Percentiles rank a stretch among this genome's conserved stretches.
Conservation (phyloP, 2,888 invertebrate species). For the Epinotia brunnichana region DNA sequence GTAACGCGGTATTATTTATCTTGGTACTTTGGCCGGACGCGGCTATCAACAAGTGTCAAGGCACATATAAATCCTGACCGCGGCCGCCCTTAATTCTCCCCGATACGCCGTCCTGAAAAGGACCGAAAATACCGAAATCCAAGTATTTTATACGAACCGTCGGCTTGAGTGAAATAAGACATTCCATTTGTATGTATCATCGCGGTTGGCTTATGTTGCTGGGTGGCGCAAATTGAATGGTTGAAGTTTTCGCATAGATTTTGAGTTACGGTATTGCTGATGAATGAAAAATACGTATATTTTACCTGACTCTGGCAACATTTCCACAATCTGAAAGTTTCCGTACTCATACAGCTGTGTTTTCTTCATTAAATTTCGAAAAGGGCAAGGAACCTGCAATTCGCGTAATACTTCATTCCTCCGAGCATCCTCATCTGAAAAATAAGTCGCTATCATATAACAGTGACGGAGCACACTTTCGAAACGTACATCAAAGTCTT, state of each 20-base stretch:
- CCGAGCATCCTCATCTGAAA: constrained; percentile 28
- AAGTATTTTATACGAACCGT: constrained; percentile 48
- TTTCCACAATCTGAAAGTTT: no score
- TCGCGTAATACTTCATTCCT: constrained; percentile 28
- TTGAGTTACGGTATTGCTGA: constrained; percentile 7
- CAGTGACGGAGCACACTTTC: constrained; percentile 32
- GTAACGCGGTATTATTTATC: constrained; percentile 62
- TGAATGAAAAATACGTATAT: neutral
- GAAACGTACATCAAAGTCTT: constrained; percentile 24
- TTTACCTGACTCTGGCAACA: neutral
- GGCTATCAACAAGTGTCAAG: constrained; percentile 80
- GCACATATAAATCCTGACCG: constrained; percentile 64
- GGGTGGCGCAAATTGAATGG: constrained; percentile 41
- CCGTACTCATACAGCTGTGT: neutral
- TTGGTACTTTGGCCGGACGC: constrained; percentile 58
- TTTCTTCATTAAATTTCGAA: neutral
- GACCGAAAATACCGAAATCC: constrained; percentile 48
- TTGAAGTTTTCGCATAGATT: constrained; percentile 42
- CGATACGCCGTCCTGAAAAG: constrained; percentile 44
- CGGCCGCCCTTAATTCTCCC: constrained; percentile 50
- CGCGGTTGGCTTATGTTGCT: constrained; percentile 39
- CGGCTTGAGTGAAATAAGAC: constrained; percentile 50
- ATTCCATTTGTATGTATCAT: constrained; percentile 50
- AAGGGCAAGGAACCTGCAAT: neutral
- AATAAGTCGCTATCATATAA: constrained; percentile 34